Conservation (phyloP, 2,797 vertebrate genomes). For the Eulemur rubriventer region DNA sequence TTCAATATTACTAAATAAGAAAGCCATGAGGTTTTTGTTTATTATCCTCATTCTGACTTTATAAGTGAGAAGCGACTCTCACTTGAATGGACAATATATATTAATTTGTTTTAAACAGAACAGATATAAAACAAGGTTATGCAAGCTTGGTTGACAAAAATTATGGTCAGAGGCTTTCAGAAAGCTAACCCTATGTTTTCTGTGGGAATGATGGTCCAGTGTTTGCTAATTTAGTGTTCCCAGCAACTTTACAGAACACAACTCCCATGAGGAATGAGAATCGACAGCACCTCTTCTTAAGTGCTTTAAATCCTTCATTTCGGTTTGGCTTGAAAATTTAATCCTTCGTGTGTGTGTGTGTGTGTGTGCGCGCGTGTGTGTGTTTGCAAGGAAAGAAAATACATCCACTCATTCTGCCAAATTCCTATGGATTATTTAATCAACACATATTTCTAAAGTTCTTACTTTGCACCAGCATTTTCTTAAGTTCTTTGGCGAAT, state of each 20-base stretch:
- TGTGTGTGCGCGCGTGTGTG: background rate
- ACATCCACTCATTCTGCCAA: background rate
- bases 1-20: background rate
- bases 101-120: background rate
- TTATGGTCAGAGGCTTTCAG: background rate
- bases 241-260: background rate
- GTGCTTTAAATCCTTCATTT: background rate
- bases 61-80: accelerated
- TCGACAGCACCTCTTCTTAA: background rate
- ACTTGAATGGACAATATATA: background rate
- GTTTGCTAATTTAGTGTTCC: background rate
- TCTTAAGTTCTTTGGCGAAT: background rate
- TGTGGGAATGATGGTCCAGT: accelerated
- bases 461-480: background rate
- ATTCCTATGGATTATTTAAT: background rate
- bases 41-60: background rate
- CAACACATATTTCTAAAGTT: background rate
- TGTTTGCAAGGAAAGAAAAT: background rate
- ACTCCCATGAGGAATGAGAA: background rate
- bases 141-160: background rate
- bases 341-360: background rate
- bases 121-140: background rate
- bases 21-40: background rate
- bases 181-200: background rate
- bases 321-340: background rate